Conservation (phyloP, 2,888 invertebrate species). For the Tolmerus cingulatus region DNA sequence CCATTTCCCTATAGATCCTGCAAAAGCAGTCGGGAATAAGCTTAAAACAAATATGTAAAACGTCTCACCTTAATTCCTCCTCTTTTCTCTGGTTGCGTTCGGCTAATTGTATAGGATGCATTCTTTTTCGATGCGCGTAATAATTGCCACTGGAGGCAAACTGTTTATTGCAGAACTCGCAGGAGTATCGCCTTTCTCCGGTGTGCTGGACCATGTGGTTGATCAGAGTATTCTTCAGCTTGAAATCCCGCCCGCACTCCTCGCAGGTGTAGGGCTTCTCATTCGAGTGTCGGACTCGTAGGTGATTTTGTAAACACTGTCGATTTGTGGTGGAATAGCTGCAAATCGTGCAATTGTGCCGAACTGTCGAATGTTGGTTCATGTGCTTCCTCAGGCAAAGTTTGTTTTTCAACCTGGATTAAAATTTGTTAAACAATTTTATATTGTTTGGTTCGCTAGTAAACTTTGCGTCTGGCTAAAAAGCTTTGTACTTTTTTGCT, state of each 20-base stretch:
- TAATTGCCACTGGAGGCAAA: slow-evolving; percentile 52
- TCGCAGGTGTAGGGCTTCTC: slow-evolving; percentile 49
- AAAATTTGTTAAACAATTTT: background rate
- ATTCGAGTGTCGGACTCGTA: slow-evolving; percentile 49
- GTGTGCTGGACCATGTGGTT: slow-evolving; percentile 52
- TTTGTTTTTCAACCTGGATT: slow-evolving; percentile 50
- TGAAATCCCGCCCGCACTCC: slow-evolving; percentile 49
- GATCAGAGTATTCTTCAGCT: slow-evolving; percentile 49
- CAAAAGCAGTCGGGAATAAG: background rate
- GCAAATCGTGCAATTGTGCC: slow-evolving; percentile 47
- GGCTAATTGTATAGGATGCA: slow-evolving; percentile 51
- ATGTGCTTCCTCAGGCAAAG: slow-evolving; percentile 50
- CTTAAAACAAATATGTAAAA: background rate
- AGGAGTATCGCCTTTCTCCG: slow-evolving; percentile 49
- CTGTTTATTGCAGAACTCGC: slow-evolving; percentile 51
- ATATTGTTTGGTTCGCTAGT: background rate
- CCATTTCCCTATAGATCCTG: slow-evolving; percentile 29
- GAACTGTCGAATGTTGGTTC: slow-evolving; percentile 47
- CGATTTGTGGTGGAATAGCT: slow-evolving; percentile 49
- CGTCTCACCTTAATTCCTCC: slow-evolving; percentile 46
- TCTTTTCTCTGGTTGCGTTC: slow-evolving; percentile 47
- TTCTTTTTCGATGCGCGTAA: slow-evolving; percentile 52
- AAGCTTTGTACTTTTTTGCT: background rate
- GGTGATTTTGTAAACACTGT: slow-evolving; percentile 49
- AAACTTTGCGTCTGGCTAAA: background rate